Conservation (phyloP, 2,888 invertebrate genomes). For the Gonocerus acuteangulatus region DNA sequence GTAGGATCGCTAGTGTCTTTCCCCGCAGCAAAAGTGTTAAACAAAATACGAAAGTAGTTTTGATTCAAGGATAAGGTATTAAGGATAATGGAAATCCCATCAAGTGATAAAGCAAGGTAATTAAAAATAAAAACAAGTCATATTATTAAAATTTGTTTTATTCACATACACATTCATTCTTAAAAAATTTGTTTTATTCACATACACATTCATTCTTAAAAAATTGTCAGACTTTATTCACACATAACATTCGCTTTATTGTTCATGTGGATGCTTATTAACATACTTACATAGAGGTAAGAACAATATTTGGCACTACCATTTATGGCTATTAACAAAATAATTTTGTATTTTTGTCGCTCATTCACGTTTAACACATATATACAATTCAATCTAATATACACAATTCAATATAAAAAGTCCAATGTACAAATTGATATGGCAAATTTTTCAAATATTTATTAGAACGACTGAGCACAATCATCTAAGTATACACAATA, state of each 20-base stretch:
- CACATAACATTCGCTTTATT: conserved; percentile 10
- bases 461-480: conserved; percentile 29
- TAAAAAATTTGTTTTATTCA: not conserved
- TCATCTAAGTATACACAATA: conserved; percentile 23
- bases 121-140: not conserved
- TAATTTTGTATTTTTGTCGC: conserved; percentile 15
- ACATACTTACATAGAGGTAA: conserved; percentile 30
- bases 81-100: no score
- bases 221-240: conserved; percentile 5
- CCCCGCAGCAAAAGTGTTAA: no score
- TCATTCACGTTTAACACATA: conserved; percentile 9
- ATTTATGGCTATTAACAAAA: conserved; percentile 37
- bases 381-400: conserved; percentile 23
- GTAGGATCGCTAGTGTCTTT: no score
- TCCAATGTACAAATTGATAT: conserved; percentile 27
- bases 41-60: no score
- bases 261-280: conserved; percentile 18
- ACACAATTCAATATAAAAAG: conserved; percentile 24
- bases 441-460: conserved; percentile 23
- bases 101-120: no score
- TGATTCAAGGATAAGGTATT: no score
- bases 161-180: conserved; percentile 14
- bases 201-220: conserved; percentile 7
- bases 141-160: conserved; percentile 17
- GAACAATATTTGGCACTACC: conserved; percentile 39